Percentiles rank a stretch among this genome's conserved stretches.
phyloP scores from a whole-genome alignment of 2,888 invertebrate genomes.

The Thumatha senex region DNA sequence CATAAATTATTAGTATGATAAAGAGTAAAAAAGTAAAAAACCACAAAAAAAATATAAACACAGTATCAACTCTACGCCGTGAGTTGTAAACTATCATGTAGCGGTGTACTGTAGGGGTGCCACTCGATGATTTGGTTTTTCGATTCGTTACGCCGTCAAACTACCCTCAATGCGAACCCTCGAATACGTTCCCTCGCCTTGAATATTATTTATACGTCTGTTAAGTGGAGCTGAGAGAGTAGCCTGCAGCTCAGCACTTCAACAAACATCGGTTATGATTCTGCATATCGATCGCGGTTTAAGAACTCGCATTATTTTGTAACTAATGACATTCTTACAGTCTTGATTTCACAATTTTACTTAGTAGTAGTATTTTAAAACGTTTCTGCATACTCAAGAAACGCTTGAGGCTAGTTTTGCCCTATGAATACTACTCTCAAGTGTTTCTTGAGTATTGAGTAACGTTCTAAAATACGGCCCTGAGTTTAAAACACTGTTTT shows the following conservation, averaged over 20 bases:
- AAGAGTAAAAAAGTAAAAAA: no score
- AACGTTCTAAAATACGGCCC: no score
- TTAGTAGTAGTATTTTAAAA: no score
- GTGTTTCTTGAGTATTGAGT: no score
- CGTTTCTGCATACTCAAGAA: no score
- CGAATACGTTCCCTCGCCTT: constrained; percentile 81
- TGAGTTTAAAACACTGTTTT: no score
- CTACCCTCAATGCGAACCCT: constrained; percentile 80
- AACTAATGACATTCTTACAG: not conserved
- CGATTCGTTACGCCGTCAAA: constrained; percentile 84
- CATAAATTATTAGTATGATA: no score
- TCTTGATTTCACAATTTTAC: not conserved
- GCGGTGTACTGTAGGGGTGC: constrained; percentile 79
- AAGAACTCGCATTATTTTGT: constrained; percentile 22
- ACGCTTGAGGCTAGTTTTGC: no score
- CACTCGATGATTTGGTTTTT: constrained; percentile 84
- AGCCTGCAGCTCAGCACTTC: constrained; percentile 79
- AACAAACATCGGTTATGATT: constrained; percentile 80
- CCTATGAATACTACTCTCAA: no score
- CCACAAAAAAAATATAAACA: constrained; percentile 10
- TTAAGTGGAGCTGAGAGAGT: constrained; percentile 82
- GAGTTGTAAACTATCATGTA: constrained; percentile 76
- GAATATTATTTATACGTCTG: constrained; percentile 84
- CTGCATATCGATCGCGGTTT: constrained; percentile 63
- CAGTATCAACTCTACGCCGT: constrained; percentile 48